Conservation (phyloP, 1,140 invertebrate genomes). For the Zaprionus lachaisei region DNA sequence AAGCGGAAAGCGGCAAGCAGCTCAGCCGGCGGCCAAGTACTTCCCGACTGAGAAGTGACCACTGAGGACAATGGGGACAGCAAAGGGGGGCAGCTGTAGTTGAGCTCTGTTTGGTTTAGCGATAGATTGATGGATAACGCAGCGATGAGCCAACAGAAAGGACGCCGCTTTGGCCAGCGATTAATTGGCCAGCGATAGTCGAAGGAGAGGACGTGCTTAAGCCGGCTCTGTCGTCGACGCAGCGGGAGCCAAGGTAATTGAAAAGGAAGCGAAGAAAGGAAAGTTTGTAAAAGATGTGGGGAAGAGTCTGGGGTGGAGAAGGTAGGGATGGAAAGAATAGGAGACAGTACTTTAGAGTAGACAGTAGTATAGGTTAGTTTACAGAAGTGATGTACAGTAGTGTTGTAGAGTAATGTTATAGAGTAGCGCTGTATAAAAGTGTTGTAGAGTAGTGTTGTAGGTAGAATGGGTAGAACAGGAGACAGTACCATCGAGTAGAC, state of each 20-base stretch:
- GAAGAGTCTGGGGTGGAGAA: not conserved
- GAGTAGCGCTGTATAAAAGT: not conserved
- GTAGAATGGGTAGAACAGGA: not conserved
- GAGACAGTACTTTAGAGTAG: too few species aligned
- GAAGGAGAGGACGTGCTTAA: not conserved
- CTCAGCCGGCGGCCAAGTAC: constrained; percentile 2
- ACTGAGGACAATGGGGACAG: not conserved
- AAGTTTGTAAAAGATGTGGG: not conserved
- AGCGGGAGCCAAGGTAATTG: constrained; percentile 1
- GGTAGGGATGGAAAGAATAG: too few species aligned
- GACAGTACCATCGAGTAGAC: not conserved
- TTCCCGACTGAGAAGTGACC: not conserved
- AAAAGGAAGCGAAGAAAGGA: not conserved
- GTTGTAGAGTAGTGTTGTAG: not conserved
- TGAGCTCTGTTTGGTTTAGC: constrained; percentile 1
- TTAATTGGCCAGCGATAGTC: constrained; percentile 8
- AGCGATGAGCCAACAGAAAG: not conserved
- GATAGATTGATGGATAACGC: constrained; percentile 21
- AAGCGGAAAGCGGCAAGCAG: not conserved
- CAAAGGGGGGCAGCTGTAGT: not conserved
- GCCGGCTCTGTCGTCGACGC: not conserved
- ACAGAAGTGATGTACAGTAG: too few species aligned
- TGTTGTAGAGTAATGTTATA: too few species aligned
- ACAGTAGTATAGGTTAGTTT: too few species aligned
- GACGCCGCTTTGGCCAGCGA: not conserved